Conservation (phyloP, 2,888 invertebrate genomes). For the Drosophila putrida region DNA sequence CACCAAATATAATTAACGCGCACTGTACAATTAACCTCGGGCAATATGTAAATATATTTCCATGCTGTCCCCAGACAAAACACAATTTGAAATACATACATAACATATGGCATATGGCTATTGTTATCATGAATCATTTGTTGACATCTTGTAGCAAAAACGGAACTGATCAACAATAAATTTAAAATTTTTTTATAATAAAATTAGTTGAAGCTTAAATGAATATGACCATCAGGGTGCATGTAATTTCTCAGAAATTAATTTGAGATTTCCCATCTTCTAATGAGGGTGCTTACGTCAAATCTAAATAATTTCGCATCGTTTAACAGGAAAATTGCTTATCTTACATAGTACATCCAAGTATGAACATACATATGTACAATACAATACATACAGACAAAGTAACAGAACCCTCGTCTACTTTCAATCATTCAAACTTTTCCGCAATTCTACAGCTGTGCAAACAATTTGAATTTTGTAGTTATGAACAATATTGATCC, state of each 20-base stretch:
- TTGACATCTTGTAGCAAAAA: conserved; percentile 6
- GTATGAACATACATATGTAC: not conserved
- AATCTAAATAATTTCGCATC: conserved; percentile 48
- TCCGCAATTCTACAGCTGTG: conserved; percentile 15
- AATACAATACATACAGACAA: not conserved
- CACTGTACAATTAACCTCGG: conserved; percentile 72
- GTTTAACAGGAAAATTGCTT: conserved; percentile 43
- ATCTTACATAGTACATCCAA: not conserved
- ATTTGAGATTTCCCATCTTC: conserved; percentile 31
- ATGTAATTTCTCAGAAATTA: conserved; percentile 40
- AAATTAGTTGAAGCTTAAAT: conserved; percentile 14
- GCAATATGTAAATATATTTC: conserved; percentile 65
- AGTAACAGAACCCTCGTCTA: not conserved
- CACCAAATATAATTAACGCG: conserved; percentile 67
- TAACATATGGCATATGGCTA: not conserved
- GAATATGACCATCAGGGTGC: conserved; percentile 31
- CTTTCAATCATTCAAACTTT: conserved; percentile 1
- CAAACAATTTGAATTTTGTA: conserved; percentile 5
- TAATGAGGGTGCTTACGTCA: conserved; percentile 34
- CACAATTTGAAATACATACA: conserved; percentile 14
- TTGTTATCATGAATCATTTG: conserved; percentile 36
- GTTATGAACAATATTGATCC: not conserved
- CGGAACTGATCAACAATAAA: conserved; percentile 15
- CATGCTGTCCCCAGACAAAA: conserved; percentile 25
- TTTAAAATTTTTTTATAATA: not conserved